Evolutionary conservation across 2,888 invertebrate species (phyloP).

Genomic region (Sinohyriopsis cumingii): DNA sequence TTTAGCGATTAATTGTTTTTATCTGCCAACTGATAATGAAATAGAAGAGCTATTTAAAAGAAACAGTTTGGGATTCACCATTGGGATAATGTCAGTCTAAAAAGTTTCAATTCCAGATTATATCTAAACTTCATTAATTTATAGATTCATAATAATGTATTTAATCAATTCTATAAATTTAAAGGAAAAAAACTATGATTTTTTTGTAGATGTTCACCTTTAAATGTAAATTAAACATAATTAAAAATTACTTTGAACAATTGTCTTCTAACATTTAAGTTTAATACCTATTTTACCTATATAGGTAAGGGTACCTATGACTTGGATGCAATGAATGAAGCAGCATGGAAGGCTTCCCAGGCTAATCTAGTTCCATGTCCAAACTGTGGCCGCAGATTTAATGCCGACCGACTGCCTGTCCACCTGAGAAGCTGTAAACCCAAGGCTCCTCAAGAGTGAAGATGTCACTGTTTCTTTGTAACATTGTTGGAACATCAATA

Average conservation of each 20-base stretch:
- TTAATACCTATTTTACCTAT: conserved; percentile 9
- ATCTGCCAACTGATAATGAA: too few species aligned
- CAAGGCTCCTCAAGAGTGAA: conserved; percentile 35
- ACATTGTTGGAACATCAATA: too few species aligned
- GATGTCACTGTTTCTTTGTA: too few species aligned
- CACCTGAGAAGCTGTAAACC: conserved; percentile 78
- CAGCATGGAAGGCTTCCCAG: conserved; percentile 77
- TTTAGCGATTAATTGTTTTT: too few species aligned
- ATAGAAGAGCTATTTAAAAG: too few species aligned
- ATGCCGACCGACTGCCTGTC: conserved; percentile 79
- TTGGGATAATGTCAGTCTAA: too few species aligned
- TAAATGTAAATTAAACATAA: neutral
- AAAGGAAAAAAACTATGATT: too few species aligned
- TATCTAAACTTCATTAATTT: too few species aligned
- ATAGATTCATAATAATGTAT: too few species aligned
- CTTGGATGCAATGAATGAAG: conserved; percentile 75
- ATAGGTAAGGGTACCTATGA: conserved; percentile 52
- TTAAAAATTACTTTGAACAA: neutral
- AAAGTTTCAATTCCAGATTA: too few species aligned
- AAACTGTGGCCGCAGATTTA: conserved; percentile 81
- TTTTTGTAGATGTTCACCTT: neutral
- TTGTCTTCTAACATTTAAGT: neutral
- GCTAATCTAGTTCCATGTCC: conserved; percentile 76
- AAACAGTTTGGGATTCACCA: too few species aligned
- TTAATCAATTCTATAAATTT: too few species aligned